Evolutionary conservation across 1,140 invertebrate genomes (phyloP).

Genomic region (Heliconius melpomene): DNA sequence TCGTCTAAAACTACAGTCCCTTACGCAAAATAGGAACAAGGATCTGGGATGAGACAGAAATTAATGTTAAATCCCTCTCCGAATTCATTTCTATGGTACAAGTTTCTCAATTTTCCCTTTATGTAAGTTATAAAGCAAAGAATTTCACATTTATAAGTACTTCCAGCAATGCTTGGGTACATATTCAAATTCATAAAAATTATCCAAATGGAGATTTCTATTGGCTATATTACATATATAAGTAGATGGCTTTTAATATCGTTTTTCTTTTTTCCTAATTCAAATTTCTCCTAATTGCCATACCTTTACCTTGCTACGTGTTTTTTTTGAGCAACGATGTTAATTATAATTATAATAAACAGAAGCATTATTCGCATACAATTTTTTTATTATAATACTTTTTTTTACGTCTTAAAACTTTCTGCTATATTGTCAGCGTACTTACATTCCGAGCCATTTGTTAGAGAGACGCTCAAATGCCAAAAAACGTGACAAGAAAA

Average conservation of each 20-base stretch:
- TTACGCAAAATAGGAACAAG: constrained; percentile 67
- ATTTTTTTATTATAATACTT: not conserved
- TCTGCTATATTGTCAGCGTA: constrained; percentile 53
- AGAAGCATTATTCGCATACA: not conserved
- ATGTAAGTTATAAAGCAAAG: not conserved
- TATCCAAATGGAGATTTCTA: too few species aligned
- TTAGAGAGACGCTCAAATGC: constrained; percentile 64
- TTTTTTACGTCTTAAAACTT: not conserved
- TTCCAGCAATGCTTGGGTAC: not conserved
- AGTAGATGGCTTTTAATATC: too few species aligned
- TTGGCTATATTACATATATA: too few species aligned
- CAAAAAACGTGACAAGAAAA: constrained; percentile 76
- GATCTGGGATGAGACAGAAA: constrained; percentile 58
- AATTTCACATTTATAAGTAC: not conserved
- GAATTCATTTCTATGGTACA: not conserved
- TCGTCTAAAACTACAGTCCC: constrained; percentile 50
- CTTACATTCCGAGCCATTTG: constrained; percentile 65
- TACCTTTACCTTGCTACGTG: too few species aligned
- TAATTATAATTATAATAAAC: too few species aligned
- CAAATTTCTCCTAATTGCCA: too few species aligned
- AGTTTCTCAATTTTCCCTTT: not conserved
- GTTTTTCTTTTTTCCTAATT: too few species aligned
- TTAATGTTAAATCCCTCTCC: constrained; percentile 52
- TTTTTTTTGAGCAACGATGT: too few species aligned
- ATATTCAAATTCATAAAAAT: not conserved